A percentile compares a stretch with the other conserved stretches of the same genome.
Conservation (phyloP, 2,113 vertebrate genomes). For the Cheirogaleus medius region DNA sequence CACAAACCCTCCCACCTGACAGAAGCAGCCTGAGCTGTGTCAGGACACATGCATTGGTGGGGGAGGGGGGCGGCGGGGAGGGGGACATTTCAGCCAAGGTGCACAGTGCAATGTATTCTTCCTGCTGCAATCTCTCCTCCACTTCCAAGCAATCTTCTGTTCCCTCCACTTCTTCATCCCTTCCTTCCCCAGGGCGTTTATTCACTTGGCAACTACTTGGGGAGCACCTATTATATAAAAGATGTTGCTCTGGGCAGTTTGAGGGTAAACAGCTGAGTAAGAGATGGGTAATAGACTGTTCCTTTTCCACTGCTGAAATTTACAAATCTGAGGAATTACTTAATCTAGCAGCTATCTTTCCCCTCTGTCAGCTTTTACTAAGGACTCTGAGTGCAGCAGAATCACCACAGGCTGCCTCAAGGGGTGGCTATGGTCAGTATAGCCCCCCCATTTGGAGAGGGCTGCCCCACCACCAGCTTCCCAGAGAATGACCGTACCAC, state of each 20-base stretch:
- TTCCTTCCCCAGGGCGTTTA: background rate
- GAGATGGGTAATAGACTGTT: background rate
- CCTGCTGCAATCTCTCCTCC: background rate
- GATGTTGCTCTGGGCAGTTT: background rate
- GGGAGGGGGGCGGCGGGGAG: background rate
- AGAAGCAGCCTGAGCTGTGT: background rate
- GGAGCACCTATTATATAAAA: background rate
- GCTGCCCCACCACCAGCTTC: background rate
- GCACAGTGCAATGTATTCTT: background rate
- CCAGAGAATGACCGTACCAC: background rate
- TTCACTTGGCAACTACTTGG: background rate
- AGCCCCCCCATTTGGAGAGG: background rate
- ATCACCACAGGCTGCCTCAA: background rate
- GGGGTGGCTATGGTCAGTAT: background rate
- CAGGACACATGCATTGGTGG: too few relatives aligned
- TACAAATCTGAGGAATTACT: background rate
- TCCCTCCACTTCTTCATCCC: background rate
- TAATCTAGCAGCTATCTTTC: background rate
- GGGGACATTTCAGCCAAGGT: background rate
- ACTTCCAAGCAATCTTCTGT: background rate
- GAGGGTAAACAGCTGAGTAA: background rate
- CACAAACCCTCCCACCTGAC: background rate
- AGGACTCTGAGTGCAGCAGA: background rate
- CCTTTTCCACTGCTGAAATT: background rate
- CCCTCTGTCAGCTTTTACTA: background rate